phyloP scores from a whole-genome alignment of 2,113 vertebrate species.

The Bos indicus region DNA sequence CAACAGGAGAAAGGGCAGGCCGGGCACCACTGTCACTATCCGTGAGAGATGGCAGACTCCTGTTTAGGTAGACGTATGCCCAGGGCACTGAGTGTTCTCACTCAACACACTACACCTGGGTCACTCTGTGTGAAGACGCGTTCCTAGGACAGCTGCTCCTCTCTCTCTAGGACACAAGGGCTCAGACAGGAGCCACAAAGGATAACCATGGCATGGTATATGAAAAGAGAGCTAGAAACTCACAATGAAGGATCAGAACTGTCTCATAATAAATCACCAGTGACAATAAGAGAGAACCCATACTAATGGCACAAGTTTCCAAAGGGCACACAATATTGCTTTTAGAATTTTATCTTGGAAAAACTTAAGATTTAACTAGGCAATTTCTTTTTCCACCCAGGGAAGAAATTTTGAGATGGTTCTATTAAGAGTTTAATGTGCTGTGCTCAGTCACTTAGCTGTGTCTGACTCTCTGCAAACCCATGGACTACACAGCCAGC shows the following conservation, averaged over 20 bases:
- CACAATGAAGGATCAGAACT: background rate
- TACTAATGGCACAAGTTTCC: background rate
- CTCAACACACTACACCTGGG: background rate
- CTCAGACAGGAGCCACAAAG: background rate
- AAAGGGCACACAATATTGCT: background rate
- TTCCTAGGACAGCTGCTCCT: background rate
- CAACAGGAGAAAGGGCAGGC: background rate
- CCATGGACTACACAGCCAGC: background rate
- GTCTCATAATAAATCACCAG: background rate
- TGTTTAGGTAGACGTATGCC: background rate
- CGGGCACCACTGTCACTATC: background rate
- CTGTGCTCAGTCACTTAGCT: background rate
- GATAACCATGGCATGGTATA: background rate
- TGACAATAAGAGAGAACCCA: background rate
- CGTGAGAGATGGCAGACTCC: background rate
- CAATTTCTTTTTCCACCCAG: background rate
- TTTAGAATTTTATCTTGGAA: conserved; percentile 19
- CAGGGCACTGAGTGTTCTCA: background rate
- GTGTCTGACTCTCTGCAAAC: background rate
- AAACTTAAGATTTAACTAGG: background rate
- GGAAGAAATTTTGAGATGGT: background rate
- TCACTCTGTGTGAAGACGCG: background rate
- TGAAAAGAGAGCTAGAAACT: background rate
- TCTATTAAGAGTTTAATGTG: background rate
- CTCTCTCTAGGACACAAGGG: background rate